These are phyloP conservation scores for Vombatus ursinus DNA, from an alignment of 2,113 vertebrate genomes.

Conservation along the genomic window DNA sequence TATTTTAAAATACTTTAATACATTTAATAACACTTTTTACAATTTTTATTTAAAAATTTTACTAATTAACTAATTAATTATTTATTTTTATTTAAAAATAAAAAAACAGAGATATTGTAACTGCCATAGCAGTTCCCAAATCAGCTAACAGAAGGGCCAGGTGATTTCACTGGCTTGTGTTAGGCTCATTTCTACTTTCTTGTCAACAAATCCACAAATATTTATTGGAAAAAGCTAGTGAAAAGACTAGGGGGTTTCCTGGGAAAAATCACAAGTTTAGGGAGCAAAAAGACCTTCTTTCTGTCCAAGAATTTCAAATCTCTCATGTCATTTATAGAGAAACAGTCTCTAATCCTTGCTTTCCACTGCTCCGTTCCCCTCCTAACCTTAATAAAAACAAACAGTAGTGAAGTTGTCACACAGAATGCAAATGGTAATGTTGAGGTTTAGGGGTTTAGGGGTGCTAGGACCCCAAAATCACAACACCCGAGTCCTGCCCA, in stretches of 20 bases:
- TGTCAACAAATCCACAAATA: slow-evolving; percentile 22
- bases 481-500: too few relatives aligned
- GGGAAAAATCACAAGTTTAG: background rate
- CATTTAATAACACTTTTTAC: too few relatives aligned
- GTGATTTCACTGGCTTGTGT: slow-evolving; percentile 28
- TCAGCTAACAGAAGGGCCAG: slow-evolving; percentile 5
- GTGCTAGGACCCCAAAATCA: too few relatives aligned
- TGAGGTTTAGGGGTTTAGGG: too few relatives aligned
- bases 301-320: background rate
- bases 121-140: background rate
- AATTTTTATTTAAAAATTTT: too few relatives aligned
- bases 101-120: slow-evolving; percentile 31
- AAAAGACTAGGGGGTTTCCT: background rate
- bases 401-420: background rate
- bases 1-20: slow-evolving; percentile 31
- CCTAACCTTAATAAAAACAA: background rate
- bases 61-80: background rate
- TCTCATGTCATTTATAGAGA: background rate
- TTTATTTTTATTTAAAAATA: too few relatives aligned
- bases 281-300: background rate
- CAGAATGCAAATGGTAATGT: background rate
- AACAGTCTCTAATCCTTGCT: background rate
- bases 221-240: background rate
- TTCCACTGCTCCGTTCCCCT: background rate
- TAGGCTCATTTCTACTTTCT: slow-evolving; percentile 16